Evolutionary conservation across 30 jellyfish, hydroid and myxozoan genomes (phyloP), one percentile per base, ranked within the genome.

Genomic region (Calvadosia cruxmelitensis): DNA sequence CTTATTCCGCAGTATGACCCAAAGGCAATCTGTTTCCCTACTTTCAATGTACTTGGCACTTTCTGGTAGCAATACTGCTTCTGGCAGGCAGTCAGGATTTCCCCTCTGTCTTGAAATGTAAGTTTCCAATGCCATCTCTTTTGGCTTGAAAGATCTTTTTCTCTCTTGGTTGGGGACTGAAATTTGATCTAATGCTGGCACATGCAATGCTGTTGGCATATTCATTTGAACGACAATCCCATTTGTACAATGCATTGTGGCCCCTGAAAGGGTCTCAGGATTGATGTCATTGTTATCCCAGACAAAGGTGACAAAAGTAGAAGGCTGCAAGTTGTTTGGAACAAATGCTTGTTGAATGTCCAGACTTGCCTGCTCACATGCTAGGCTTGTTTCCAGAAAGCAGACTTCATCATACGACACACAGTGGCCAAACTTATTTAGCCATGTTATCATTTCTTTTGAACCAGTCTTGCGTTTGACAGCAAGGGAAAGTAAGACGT

Each of bases 211-310:
- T n/a, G n/a, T n/a, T n/a, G n/a, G n/a, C n/a, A n/a, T n/a, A n/a
- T n/a, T n/a, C n/a, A n/a, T 42, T 5, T 42, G 79, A 0, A 69
- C 49, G 53, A 69, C 2, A 1, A 69, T 69, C 32, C 79, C 79
- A 35, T 69, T 69, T 1, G 79, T 69, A 0, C 0, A 34, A 32
- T 69, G 79, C 49, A 69, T 1, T 0, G 53, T 24, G 63, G 53
- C 34, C 52, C 82, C 82, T 31, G 77, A 51, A 31, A 72, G 25
- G 0, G 82, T 52, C 36, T 72, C 82, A 27, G 82, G 64, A 30
- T 53, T 72, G 65, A 72, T 52, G 65, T 72, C 82, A 34, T 72
- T 72, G 32, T 72, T 72, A 28, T 73, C 84, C 57, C 57, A 73
- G 29, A 73, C 80, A 63, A 57, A 73, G 1, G 84, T 73, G 26